These are phyloP conservation scores for Uloborus plumipes DNA, from an alignment of 2,888 invertebrate species.

Conservation along the genomic window DNA sequence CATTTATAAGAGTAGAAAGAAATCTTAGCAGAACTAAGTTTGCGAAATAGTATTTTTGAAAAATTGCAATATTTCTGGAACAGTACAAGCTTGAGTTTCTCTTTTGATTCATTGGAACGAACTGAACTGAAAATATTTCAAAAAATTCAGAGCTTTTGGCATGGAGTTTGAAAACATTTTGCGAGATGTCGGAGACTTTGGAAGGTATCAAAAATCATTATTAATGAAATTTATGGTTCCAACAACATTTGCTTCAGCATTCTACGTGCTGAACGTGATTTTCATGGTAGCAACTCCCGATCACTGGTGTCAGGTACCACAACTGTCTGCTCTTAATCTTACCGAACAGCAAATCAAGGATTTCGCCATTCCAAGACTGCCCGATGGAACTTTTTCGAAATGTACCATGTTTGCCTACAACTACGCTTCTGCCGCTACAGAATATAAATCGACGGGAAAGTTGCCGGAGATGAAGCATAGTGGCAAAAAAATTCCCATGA, in stretches of 20 bases:
- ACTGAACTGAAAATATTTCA: no score
- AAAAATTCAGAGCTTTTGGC: no score
- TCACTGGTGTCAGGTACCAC: slow-evolving; percentile 76
- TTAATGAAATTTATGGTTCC: slow-evolving; percentile 53
- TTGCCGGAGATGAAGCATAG: slow-evolving; percentile 29
- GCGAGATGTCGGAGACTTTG: slow-evolving; percentile 43
- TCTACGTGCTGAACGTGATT: slow-evolving; percentile 57
- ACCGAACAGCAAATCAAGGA: slow-evolving; percentile 23
- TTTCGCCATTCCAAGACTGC: slow-evolving; percentile 24
- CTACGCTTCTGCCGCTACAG: slow-evolving; percentile 17
- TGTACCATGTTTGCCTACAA: slow-evolving; percentile 42
- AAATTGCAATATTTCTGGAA: no score
- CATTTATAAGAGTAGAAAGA: no score
- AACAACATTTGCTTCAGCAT: slow-evolving; percentile 51
- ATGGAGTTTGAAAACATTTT: slow-evolving; percentile 57
- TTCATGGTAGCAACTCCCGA: slow-evolving; percentile 75
- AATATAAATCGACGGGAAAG: slow-evolving; percentile 26
- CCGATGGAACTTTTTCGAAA: slow-evolving; percentile 41
- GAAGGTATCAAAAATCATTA: slow-evolving; percentile 47
- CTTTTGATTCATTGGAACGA: no score
- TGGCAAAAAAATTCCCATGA: slow-evolving; percentile 29
- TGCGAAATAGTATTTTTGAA: no score
- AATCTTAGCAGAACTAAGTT: no score
- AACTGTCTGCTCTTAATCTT: slow-evolving; percentile 69
- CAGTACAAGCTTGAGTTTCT: no score